These are phyloP conservation scores for Conopomorpha cramerella DNA, from an alignment of 1,140 invertebrate species.

Conservation along the genomic window DNA sequence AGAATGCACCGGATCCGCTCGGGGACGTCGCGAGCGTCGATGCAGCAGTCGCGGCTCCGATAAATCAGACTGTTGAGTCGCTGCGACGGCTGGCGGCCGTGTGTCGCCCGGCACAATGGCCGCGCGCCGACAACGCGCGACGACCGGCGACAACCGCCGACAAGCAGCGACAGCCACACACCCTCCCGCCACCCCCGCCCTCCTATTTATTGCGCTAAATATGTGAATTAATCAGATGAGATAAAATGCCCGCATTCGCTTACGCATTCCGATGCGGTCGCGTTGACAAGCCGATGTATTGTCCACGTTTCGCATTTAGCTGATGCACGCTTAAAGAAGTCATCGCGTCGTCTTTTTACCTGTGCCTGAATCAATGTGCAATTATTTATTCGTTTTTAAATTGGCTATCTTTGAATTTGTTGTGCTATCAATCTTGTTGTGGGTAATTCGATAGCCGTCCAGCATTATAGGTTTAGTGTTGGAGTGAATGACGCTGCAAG, in stretches of 20 bases:
- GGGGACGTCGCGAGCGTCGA: slow-evolving; percentile 28
- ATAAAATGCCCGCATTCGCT: slow-evolving; percentile 50
- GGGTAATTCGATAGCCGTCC: too few species aligned
- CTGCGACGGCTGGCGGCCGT: slow-evolving; percentile 29
- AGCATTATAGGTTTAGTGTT: neutral
- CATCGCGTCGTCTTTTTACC: slow-evolving; percentile 28
- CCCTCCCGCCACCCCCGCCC: slow-evolving; percentile 6
- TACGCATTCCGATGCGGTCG: slow-evolving; percentile 52
- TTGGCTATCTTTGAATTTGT: too few species aligned
- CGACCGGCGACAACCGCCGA: slow-evolving; percentile 30
- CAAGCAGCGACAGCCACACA: slow-evolving; percentile 14
- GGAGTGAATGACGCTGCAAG: slow-evolving; percentile 13
- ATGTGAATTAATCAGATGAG: slow-evolving; percentile 59
- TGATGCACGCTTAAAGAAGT: slow-evolving; percentile 43
- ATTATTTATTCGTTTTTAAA: too few species aligned
- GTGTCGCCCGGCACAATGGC: slow-evolving; percentile 52
- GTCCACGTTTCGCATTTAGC: slow-evolving; percentile 33
- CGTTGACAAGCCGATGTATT: slow-evolving; percentile 56
- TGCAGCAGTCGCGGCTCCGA: slow-evolving; percentile 40
- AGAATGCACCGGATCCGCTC: slow-evolving; percentile 55
- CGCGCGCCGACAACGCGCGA: slow-evolving; percentile 41
- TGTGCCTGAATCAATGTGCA: too few species aligned
- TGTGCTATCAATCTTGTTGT: too few species aligned
- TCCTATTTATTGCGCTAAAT: slow-evolving; percentile 56
- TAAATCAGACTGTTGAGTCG: slow-evolving; percentile 46